Percentiles rank a stretch among this genome's conserved stretches.
Conservation (phyloP, 2,113 vertebrate species). For the Sula dactylatra region DNA sequence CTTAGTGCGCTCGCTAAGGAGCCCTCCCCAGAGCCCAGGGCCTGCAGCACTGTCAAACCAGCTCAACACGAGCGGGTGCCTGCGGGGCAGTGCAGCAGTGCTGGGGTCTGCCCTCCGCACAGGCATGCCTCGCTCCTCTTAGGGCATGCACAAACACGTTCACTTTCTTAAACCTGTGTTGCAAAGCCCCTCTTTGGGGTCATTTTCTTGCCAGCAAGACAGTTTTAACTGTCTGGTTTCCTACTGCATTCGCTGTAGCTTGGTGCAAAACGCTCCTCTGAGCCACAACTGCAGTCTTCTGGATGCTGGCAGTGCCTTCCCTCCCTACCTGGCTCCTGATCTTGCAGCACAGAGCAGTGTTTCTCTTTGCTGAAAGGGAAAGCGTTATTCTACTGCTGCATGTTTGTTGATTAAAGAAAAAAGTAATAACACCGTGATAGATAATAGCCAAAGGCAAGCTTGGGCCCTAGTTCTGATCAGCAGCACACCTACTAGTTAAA, state of each 20-base stretch:
- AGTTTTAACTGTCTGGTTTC: background rate
- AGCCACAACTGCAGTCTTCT: fast-evolving
- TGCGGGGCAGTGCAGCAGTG: background rate
- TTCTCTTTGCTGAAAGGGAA: background rate
- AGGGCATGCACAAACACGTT: background rate
- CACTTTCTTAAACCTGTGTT: too few relatives aligned
- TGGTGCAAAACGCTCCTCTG: background rate
- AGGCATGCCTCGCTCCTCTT: background rate
- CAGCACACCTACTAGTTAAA: background rate
- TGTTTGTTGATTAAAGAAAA: background rate
- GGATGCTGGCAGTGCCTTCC: background rate
- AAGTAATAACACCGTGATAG: background rate
- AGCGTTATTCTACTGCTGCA: background rate
- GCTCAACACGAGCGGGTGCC: fast-evolving
- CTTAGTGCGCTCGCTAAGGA: fast-evolving
- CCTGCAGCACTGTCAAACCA: background rate
- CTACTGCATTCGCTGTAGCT: fast-evolving
- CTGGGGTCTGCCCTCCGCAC: background rate
- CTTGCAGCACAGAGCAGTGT: fast-evolving
- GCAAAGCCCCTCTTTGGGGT: background rate
- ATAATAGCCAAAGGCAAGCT: background rate
- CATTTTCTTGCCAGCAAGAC: background rate
- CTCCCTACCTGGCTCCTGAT: background rate
- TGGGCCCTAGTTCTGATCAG: background rate
- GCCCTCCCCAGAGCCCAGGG: background rate